Evolutionary conservation across 92 coral and sea anemone genomes (phyloP).

Genomic region (Epizoanthus ramosus): DNA sequence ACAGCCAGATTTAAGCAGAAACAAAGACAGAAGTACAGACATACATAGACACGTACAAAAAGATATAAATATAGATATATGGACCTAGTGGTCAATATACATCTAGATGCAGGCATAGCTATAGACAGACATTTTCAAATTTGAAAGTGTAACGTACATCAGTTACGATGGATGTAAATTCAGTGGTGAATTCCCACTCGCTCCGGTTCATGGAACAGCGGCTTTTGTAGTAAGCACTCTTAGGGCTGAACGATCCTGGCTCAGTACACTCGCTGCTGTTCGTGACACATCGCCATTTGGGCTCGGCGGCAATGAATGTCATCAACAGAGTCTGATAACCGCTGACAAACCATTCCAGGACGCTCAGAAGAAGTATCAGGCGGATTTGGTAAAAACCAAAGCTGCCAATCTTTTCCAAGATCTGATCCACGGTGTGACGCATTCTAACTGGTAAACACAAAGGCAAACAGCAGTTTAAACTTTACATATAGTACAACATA

Average conservation of each 20-base stretch:
- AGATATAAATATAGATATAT: no score
- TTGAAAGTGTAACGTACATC: constrained; percentile 28
- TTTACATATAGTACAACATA: no score
- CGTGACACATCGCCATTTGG: constrained; percentile 55
- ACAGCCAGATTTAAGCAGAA: no score
- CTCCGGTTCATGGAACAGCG: constrained; percentile 57
- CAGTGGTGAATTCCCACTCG: constrained; percentile 51
- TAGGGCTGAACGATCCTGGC: constrained; percentile 44
- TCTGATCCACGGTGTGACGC: constrained; percentile 45
- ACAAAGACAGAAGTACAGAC: no score
- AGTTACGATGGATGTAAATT: constrained; percentile 56
- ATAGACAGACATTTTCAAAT: no score
- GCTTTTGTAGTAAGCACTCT: constrained; percentile 45
- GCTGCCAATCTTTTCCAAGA: constrained; percentile 54
- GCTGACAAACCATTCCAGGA: constrained; percentile 46
- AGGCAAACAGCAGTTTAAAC: no score
- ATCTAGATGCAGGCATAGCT: no score
- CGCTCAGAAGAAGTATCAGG: constrained; percentile 15
- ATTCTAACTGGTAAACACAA: not conserved
- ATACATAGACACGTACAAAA: no score
- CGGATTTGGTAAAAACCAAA: constrained; percentile 46
- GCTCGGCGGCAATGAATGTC: constrained; percentile 59
- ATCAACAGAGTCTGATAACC: constrained; percentile 52
- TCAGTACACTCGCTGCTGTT: constrained; percentile 49
- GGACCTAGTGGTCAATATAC: no score